Evolutionary conservation across 2,113 vertebrate genomes (phyloP).

Genomic region (Macrotus californicus): DNA sequence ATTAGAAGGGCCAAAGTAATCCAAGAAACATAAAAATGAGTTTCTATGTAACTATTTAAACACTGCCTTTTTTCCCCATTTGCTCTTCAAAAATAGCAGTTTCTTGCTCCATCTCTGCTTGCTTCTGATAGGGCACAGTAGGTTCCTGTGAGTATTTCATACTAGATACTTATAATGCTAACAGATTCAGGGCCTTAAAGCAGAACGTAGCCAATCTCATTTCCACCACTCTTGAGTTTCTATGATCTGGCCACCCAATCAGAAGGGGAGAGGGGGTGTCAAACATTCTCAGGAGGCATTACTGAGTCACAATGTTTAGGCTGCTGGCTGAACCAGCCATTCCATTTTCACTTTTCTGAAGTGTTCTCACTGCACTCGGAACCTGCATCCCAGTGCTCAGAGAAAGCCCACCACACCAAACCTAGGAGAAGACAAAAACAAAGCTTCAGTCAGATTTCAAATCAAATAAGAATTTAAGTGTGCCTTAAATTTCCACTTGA

Average conservation of each 20-base stretch:
- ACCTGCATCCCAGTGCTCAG: slow-evolving; percentile 91
- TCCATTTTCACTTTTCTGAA: slow-evolving; percentile 87
- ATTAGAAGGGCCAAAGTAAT: slow-evolving; percentile 52
- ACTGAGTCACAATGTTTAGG: slow-evolving; percentile 84
- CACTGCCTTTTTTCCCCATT: slow-evolving; percentile 42
- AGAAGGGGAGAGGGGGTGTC: neutral
- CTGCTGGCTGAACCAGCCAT: slow-evolving; percentile 84
- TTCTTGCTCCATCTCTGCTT: slow-evolving; percentile 50
- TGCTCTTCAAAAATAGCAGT: slow-evolving; percentile 42
- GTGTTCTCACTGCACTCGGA: slow-evolving; percentile 87
- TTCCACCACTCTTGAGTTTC: slow-evolving; percentile 60
- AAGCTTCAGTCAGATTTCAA: slow-evolving; percentile 40
- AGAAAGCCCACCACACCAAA: slow-evolving; percentile 92
- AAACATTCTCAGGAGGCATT: slow-evolving; percentile 49
- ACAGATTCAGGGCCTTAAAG: slow-evolving; percentile 63
- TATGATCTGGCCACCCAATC: slow-evolving; percentile 58
- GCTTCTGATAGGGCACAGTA: slow-evolving; percentile 54
- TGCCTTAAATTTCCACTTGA: neutral
- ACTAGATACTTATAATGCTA: slow-evolving; percentile 45
- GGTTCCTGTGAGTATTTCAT: slow-evolving; percentile 52
- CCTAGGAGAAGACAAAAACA: slow-evolving; percentile 75
- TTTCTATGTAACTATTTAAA: slow-evolving; percentile 68
- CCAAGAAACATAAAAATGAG: slow-evolving; percentile 53
- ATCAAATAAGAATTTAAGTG: neutral
- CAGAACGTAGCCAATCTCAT: slow-evolving; percentile 62